Conservation (phyloP, 1,140 invertebrate genomes). For the Ooceraea biroi region DNA sequence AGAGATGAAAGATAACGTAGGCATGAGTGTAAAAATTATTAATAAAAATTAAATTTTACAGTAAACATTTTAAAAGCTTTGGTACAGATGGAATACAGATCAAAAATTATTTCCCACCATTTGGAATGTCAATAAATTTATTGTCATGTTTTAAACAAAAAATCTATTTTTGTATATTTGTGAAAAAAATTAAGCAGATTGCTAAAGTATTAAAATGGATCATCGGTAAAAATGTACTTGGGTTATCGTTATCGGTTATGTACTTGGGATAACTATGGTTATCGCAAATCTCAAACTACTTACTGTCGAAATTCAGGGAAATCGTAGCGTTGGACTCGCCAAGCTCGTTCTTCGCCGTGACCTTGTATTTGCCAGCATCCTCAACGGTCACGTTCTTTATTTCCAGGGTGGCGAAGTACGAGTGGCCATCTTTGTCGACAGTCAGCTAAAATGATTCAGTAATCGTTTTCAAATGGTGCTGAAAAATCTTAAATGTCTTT, state of each 20-base stretch:
- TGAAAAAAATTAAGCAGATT: conserved; percentile 28
- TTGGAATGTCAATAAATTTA: neutral
- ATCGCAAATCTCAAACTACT: conserved; percentile 86
- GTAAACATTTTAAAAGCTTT: neutral
- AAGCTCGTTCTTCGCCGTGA: conserved; percentile 98
- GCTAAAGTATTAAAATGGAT: conserved; percentile 32
- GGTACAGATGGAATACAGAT: neutral
- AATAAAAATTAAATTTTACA: conserved; percentile 5
- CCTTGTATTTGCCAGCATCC: conserved; percentile 98
- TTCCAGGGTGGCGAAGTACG: conserved; percentile 96
- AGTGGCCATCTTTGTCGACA: conserved; percentile 96
- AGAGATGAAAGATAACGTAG: neutral
- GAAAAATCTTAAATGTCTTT: too few relatives aligned
- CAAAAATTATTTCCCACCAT: neutral
- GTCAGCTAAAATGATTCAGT: conserved; percentile 89
- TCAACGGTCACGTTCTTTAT: conserved; percentile 97
- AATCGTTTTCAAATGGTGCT: neutral
- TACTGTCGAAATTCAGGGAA: conserved; percentile 99
- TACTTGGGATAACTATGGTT: too few relatives aligned
- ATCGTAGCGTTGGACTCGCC: conserved; percentile 98
- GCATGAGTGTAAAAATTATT: neutral
- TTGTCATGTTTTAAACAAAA: neutral
- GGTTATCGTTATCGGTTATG: conserved; percentile 4
- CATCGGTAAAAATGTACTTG: conserved; percentile 28
- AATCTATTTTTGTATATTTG: conserved; percentile 10